Evolutionary conservation across 2,797 vertebrate genomes (phyloP), one percentile per base, ranked within the genome.

Genomic region (Pseudotriccus pelzelni): DNA sequence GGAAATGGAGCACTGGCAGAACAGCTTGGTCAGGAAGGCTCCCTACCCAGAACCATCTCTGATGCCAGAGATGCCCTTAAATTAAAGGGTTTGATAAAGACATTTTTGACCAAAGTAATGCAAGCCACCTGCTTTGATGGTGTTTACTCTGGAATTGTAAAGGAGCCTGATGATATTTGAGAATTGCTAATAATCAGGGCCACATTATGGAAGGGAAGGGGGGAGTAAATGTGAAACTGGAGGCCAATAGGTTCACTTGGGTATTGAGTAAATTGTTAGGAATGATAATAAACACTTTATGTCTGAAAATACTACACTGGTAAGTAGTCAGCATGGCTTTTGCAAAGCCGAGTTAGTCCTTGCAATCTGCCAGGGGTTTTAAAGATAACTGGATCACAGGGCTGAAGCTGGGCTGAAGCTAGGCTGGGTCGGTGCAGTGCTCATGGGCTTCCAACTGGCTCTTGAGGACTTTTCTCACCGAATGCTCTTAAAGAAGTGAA

Each of bases 381-480:
- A 50, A 62, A 50, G 72, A 7, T 52, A 47, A 30, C 11, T 34
- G 39, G 19, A 4, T 68, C 3, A 0, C 2, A 7, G 62, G 36
- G 14, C 10, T 70, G 53, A 60, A 73, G 10, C n/a, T 60, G 62
- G 36, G 14, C 10, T 70, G 53, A 60, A 73, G 10, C n/a, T 60
- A 47, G 12, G 3, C 62, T n/a, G 60, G 36, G 24, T 43, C 77
- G 21, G 16, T 34, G 5, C 39, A 34, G 30, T 25, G 36, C 62
- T 78, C 11, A 2, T 6, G 22, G 43, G 30, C 66, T 74, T 34
- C 28, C 25, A 39, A 16, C 6, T 37, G 17, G 9, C 36, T 36
- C 15, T 8, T 46, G 68, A n/a, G n/a, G 14, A 43, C 14, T 27
- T 70, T 70, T 49, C 66, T 77, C 39, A 44, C 14, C 0, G 0